Conservation (phyloP, 2,113 vertebrate genomes). For the Macheiramphus alcinus region DNA sequence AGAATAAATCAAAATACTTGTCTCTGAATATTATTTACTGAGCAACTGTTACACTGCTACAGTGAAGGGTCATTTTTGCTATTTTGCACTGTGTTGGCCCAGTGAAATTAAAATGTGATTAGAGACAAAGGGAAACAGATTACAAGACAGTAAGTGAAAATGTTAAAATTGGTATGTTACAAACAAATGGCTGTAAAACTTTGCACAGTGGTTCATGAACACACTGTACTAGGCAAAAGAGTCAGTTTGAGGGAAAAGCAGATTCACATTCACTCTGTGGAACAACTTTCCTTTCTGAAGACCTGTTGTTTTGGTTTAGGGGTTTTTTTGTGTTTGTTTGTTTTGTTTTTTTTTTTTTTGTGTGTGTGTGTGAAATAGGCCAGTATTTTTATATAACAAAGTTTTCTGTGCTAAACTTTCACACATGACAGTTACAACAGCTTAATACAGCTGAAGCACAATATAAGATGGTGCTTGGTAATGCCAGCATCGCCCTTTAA, state of each 20-base stretch:
- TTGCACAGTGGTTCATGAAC: neutral
- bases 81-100: neutral
- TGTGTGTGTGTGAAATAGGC: neutral
- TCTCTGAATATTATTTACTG: neutral
- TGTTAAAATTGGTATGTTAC: neutral
- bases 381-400: neutral
- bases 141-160: neutral
- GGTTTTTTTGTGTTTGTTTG: too few species aligned
- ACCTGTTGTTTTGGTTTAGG: neutral
- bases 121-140: neutral
- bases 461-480: neutral
- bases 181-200: neutral
- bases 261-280: neutral
- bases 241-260: neutral
- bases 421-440: accelerated
- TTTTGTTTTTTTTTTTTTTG: neutral
- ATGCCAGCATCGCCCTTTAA: neutral
- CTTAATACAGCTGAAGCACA: neutral
- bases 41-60: neutral
- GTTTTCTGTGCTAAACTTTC: neutral
- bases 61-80: neutral
- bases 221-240: neutral
- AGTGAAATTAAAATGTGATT: neutral
- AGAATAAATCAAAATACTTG: neutral
- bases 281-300: neutral